Base-by-base conservation (phyloP, 2,888 invertebrate species). In the Brenthis daphne region DNA sequence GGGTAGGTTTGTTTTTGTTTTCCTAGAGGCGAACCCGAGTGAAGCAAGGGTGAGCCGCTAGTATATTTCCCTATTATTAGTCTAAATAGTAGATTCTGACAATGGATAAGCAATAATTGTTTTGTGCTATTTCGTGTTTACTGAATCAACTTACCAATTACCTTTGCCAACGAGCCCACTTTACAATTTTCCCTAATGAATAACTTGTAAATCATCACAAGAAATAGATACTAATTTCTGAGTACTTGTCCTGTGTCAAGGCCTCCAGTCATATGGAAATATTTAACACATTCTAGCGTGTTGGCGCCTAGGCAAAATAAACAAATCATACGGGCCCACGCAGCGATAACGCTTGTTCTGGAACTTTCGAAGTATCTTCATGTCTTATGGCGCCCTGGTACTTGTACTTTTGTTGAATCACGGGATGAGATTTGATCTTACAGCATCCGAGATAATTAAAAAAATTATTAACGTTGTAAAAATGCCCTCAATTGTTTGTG, bases 241-340 rank as follows among this genome's bases (percentile, higher is more conserved):
- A 20, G 65, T 64, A 75, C 69, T 54, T 51, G 65, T 70, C 73
- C 69, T 73, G 68, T 74, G 64, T 71, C 71, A 74, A 72, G 75
- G 67, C 66, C 72, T 70, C 63, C 64, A 57, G 57, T 69, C 69
- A 64, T 68, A 51, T 50, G 63, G 61, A 80, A 80, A 82, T 78
- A 73, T 75, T 78, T 77, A 72, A 73, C 69, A 73, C 75, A 71
- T 76, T 75, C 76, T 73, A 70, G 70, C 70, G 72, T 75, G 71
- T 89, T 89, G 89, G 89, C 89, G 72, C 60, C 58, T 67, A 75
- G 75, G 86, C 88, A 89, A 89, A 78, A 84, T 82, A 86, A 87
- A 88, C 84, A 85, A 68, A 70, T 65, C 55, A 63, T 58, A 57
- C 50, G 54, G 20, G 24, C 75, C 72, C 72, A 76, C 77, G 75